Percentiles rank a stretch among this genome's conserved stretches.
Evolutionary conservation across 2,888 invertebrate genomes (phyloP).

Genomic region (Bruchidius siliquastri): DNA sequence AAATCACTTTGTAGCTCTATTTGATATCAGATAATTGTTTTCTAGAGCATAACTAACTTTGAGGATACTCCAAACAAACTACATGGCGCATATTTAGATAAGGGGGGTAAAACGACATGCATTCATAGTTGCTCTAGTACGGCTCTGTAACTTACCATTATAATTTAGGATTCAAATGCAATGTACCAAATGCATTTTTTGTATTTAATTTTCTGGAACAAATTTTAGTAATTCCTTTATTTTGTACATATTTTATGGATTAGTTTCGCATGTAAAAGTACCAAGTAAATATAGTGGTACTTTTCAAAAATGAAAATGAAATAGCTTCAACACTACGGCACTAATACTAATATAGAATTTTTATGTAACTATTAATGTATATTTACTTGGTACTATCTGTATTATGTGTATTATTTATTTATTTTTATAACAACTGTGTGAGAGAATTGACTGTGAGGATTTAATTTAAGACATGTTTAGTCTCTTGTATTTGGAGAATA

Average conservation of each 20-base stretch:
- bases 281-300: not conserved
- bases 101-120: not conserved
- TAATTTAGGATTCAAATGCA: conserved; percentile 21
- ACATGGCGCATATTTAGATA: not conserved
- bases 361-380: not conserved
- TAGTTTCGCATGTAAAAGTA: conserved; percentile 5
- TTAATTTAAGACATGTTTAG: not conserved
- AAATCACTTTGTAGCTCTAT: too few relatives aligned
- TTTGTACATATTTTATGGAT: conserved; percentile 37
- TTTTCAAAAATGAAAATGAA: not conserved
- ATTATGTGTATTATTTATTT: conserved; percentile 24
- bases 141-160: conserved; percentile 32
- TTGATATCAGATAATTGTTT: too few relatives aligned
- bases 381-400: not conserved
- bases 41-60: too few relatives aligned
- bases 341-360: not conserved
- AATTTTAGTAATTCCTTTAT: conserved; percentile 34
- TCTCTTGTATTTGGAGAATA: conserved; percentile 4
- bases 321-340: not conserved
- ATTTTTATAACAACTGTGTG: conserved; percentile 14
- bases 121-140: conserved; percentile 8
- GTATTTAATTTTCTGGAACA: conserved; percentile 33
- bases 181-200: conserved; percentile 38
- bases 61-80: too few relatives aligned
- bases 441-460: not conserved